Base-by-base conservation (phyloP, 2,113 vertebrate species). In the Gopherus evgoodei region DNA sequence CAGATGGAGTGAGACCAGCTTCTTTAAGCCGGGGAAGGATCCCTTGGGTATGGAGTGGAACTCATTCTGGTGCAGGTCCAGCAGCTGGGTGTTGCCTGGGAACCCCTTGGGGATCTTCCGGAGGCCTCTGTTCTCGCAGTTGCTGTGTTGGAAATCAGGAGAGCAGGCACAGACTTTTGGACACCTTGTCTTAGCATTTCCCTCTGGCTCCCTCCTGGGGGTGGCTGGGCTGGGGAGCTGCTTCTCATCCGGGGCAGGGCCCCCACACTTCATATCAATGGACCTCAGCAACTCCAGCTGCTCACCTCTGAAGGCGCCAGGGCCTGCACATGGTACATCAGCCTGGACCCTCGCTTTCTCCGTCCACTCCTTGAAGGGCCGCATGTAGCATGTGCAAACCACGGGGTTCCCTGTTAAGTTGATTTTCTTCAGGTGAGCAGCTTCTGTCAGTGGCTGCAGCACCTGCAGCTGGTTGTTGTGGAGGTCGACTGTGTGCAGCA, bases 1-100 rank as follows among this genome's bases (percentile, higher is more conserved):
- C 91, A 99, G 97, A 84, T 99, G 99, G 75, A 99, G 98, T 0
- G 99, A 99, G 84, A 99, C 98, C 25, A 99, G 98, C 65, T 96
- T 97, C 79, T 97, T 89, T 47, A 99, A 93, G 25, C 98, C 98
- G 0, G 97, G 98, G 90, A 99, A 99, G 93, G 99, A 98, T 1
- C 96, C 98, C 0, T 93, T 93, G 0, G 98, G 98, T 95, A 99
- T 96, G 8, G 91, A 96, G 65, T 98, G 91, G 87, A 99, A 99
- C 95, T 97, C 53, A 90, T 99, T 99, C 44, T 87, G 97, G 27
- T 97, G 98, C 86, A 99, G 97, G 96, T 99, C 99, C 0, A 99
- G 98, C 38, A 99, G 99, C 22, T 87, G 98, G 0, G 98, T 99
- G 96, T 97, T 89, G 4, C 91, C 16, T 35, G 99, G 98, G 96